These are phyloP conservation scores for Mylabris sibirica DNA, from an alignment of 2,888 invertebrate species.

Conservation along the genomic window DNA sequence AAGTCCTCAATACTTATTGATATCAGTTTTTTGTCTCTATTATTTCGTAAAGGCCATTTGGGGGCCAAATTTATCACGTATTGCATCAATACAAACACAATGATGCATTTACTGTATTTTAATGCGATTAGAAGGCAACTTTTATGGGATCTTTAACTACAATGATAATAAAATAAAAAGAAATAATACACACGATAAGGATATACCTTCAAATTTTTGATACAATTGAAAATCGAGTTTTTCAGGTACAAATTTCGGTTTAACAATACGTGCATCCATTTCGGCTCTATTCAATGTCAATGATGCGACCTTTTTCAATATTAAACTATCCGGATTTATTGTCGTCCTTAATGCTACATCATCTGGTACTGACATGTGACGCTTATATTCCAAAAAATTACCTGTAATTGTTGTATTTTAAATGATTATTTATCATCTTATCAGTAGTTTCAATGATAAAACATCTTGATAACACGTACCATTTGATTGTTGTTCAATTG, in stretches of 20 bases:
- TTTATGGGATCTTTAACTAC: background rate
- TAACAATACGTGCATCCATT: conserved; percentile 70
- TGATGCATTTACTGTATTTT: background rate
- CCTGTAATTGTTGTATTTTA: conserved; percentile 40
- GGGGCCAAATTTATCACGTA: background rate
- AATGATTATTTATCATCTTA: background rate
- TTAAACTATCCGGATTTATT: conserved; percentile 68
- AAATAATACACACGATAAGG: background rate
- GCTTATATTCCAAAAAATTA: conserved; percentile 49
- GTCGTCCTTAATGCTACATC: conserved; percentile 59
- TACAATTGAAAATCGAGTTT: conserved; percentile 86
- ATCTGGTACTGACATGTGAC: conserved; percentile 57
- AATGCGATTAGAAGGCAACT: background rate
- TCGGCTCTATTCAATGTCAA: conserved; percentile 78
- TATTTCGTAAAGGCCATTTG: background rate
- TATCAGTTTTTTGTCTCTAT: background rate
- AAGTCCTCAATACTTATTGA: background rate
- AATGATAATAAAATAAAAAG: background rate
- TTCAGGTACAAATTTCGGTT: conserved; percentile 82
- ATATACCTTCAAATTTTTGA: conserved; percentile 91
- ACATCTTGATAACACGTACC: background rate
- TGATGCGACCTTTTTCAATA: conserved; percentile 84
- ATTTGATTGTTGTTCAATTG: conserved; percentile 7
- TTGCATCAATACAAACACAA: background rate
- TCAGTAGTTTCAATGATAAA: background rate